Base-by-base conservation (phyloP, 2,113 vertebrate genomes). In the Nyctibius bracteatus region DNA sequence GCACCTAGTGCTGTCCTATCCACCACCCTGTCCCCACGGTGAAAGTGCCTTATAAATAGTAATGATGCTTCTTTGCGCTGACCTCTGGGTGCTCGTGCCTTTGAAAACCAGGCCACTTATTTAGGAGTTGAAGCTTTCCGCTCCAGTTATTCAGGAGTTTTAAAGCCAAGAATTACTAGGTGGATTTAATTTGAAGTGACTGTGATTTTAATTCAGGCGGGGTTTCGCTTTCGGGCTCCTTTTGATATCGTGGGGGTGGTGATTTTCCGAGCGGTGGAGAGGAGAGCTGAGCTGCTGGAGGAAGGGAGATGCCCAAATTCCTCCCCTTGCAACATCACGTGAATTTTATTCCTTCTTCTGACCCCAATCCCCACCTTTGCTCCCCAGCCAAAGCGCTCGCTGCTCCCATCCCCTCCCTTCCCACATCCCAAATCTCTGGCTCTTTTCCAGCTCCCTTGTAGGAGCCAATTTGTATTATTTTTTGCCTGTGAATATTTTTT, bases 101-200 rank as follows among this genome's bases (percentile, higher is more conserved):
- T 71, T 75, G 91, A 81, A 96, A 97, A 94, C 81, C 83, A 95
- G 96, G 95, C 73, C 92, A 92, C 44, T 87, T 92, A 81, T 86
- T 86, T 94, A 20, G 73, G 95, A 92, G 91, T 39, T 7, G 55
- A 86, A 81, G 92, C 84, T 96, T 97, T 96, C 96, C 37, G 94
- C 96, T 96, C 94, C 95, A 95, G 86, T 96, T 97, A 74, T 81
- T 93, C 4, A 7, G 57, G 86, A 67, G 83, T 71, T 90, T 81
- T 72, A 27, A 79, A 95, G 95, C 88, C 96, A 91, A 88, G 95
- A 96, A 59, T 96, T 49, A 93, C 78, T 71, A 94, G 94, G 94
- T 91, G 94, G 91, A 92, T 89, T 65, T 96, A 96, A 96, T 95
- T 85, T 78, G 91, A 96, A 91, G 95, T 15, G 95, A 96, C 86